phyloP scores from a whole-genome alignment of 2,888 invertebrate genomes.

The Limnephilus auricula region DNA sequence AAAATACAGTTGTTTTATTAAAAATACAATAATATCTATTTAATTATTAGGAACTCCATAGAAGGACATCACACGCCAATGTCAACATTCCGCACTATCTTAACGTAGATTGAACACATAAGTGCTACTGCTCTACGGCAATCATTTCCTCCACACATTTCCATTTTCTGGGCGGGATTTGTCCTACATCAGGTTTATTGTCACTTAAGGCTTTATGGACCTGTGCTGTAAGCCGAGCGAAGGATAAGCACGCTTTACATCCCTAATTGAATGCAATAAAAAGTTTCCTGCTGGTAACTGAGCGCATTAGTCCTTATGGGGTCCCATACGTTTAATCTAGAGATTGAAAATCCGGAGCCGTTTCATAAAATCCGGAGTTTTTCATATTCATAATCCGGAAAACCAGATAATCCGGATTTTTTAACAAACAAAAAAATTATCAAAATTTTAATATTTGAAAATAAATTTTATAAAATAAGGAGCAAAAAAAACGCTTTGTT shows the following conservation, averaged over 20 bases:
- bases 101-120: neutral
- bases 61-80: too few relatives aligned
- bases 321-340: neutral
- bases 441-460: too few relatives aligned
- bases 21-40: too few relatives aligned
- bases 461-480: too few relatives aligned
- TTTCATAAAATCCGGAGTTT: too few relatives aligned
- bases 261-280: conserved; percentile 44
- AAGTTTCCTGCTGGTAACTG: neutral
- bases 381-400: too few relatives aligned
- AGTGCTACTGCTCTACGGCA: neutral
- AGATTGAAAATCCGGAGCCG: too few relatives aligned
- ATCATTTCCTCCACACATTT: conserved; percentile 5
- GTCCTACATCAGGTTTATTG: conserved; percentile 34
- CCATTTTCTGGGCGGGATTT: conserved; percentile 26
- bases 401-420: too few relatives aligned
- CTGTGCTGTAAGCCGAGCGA: neutral
- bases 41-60: too few relatives aligned
- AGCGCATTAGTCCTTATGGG: neutral
- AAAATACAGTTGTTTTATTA: too few relatives aligned
- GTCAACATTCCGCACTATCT: neutral
- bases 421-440: too few relatives aligned
- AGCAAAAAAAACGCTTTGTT: too few relatives aligned
- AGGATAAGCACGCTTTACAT: conserved; percentile 27
- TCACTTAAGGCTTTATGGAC: conserved; percentile 14